Evolutionary conservation across 2,888 invertebrate genomes (phyloP).

Genomic region (Schizaphis graminum): DNA sequence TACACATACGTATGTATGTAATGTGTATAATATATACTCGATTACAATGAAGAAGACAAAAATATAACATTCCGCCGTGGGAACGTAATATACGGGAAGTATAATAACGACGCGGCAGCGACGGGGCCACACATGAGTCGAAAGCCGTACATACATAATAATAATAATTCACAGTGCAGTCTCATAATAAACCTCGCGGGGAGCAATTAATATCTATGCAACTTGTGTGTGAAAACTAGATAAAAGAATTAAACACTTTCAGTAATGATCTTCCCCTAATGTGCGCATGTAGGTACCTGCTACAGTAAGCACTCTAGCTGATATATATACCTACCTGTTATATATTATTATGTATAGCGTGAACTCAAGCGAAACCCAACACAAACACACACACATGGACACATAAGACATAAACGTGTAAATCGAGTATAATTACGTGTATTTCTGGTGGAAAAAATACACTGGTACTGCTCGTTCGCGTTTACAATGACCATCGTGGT

Average conservation of each 20-base stretch:
- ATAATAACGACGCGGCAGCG: constrained; percentile 17
- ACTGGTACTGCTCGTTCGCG: not conserved
- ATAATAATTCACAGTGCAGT: constrained; percentile 62
- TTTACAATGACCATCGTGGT: constrained; percentile 40
- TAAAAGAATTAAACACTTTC: constrained; percentile 64
- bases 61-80: constrained; percentile 60
- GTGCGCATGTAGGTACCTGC: not conserved
- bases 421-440: constrained; percentile 33
- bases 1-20: not conserved
- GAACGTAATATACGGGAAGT: constrained; percentile 61
- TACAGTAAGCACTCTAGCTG: not conserved
- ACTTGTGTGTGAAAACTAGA: constrained; percentile 54
- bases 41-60: constrained; percentile 60
- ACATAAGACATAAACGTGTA: constrained; percentile 10
- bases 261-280: constrained; percentile 50
- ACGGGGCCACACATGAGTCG: constrained; percentile 31
- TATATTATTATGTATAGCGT: not conserved
- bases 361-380: constrained; percentile 26
- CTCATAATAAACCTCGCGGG: constrained; percentile 34
- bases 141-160: constrained; percentile 42
- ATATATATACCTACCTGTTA: not conserved
- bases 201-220: constrained; percentile 35
- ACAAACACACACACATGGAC: not conserved
- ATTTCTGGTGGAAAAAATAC: constrained; percentile 55
- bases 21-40: not conserved